Evolutionary conservation across 2,888 invertebrate genomes (phyloP).

Genomic region (Melipona beecheii): DNA sequence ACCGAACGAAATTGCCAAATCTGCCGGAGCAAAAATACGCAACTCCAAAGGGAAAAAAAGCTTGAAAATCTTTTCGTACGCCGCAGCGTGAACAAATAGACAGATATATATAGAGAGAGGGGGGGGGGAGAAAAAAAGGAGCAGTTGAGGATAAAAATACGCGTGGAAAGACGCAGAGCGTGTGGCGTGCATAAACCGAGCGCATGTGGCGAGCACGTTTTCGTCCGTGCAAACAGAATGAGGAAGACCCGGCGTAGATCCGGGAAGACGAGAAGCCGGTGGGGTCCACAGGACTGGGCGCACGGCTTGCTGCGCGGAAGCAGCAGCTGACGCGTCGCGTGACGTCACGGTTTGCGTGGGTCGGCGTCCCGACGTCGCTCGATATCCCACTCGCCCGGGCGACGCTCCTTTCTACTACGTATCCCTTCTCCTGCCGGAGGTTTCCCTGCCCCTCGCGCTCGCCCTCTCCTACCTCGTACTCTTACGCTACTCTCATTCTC

Average conservation of each 20-base stretch:
- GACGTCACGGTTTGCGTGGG: constrained; percentile 81
- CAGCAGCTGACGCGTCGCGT: constrained; percentile 80
- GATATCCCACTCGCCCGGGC: constrained; percentile 81
- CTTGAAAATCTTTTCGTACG: not conserved
- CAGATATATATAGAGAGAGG: not conserved
- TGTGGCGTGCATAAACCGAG: constrained; percentile 1
- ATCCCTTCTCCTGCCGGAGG: constrained; percentile 4
- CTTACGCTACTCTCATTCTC: constrained; percentile 52
- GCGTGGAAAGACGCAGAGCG: not conserved
- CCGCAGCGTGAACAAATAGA: not conserved
- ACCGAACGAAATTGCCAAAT: no score
- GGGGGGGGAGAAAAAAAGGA: not conserved
- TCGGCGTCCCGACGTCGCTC: constrained; percentile 80
- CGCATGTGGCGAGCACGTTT: constrained; percentile 52
- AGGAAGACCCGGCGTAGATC: constrained; percentile 60
- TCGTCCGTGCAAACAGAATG: constrained; percentile 50
- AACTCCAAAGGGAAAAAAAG: not conserved
- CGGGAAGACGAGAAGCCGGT: constrained; percentile 57
- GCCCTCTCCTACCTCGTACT: constrained; percentile 35
- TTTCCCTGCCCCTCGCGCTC: not conserved
- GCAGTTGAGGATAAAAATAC: constrained; percentile 1
- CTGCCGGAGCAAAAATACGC: not conserved
- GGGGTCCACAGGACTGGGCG: constrained; percentile 67
- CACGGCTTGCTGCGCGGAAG: constrained; percentile 71
- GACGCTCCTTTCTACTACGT: constrained; percentile 72